These are phyloP conservation scores for Allolobophora icterica DNA, from an alignment of 2,888 invertebrate species.

Conservation along the genomic window DNA sequence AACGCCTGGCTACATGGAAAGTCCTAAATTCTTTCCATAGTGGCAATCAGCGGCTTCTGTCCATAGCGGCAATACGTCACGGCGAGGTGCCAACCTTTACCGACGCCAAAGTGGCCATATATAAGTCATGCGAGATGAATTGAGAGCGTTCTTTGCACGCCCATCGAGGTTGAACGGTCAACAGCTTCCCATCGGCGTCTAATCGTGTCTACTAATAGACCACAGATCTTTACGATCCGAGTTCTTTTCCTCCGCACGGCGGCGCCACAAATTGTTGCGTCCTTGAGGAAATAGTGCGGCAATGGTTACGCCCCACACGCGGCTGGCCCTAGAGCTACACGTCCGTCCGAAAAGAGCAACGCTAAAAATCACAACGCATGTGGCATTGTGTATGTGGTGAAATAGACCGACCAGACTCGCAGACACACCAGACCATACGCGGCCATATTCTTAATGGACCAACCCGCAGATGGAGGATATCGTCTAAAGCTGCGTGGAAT, in stretches of 20 bases:
- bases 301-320: not conserved
- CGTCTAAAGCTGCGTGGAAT: not conserved
- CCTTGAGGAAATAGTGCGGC: not conserved
- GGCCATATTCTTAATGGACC: not conserved
- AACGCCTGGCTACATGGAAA: not conserved
- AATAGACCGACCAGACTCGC: not conserved
- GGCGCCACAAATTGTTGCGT: not conserved
- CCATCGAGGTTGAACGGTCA: not conserved
- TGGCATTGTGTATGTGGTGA: no score
- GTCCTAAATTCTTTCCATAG: not conserved
- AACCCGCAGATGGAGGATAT: not conserved
- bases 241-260: not conserved
- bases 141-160: constrained; percentile 8
- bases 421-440: not conserved
- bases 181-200: not conserved
- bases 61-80: not conserved
- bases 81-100: not conserved
- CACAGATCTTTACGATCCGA: not conserved
- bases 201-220: constrained; percentile 1
- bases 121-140: constrained; percentile 17
- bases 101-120: constrained; percentile 11
- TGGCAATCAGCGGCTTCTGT: constrained; percentile 11
- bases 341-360: not conserved
- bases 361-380: no score
- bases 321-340: not conserved